These are phyloP conservation scores for Eupithecia subfuscata DNA, from an alignment of 2,888 invertebrate species.

Conservation along the genomic window DNA sequence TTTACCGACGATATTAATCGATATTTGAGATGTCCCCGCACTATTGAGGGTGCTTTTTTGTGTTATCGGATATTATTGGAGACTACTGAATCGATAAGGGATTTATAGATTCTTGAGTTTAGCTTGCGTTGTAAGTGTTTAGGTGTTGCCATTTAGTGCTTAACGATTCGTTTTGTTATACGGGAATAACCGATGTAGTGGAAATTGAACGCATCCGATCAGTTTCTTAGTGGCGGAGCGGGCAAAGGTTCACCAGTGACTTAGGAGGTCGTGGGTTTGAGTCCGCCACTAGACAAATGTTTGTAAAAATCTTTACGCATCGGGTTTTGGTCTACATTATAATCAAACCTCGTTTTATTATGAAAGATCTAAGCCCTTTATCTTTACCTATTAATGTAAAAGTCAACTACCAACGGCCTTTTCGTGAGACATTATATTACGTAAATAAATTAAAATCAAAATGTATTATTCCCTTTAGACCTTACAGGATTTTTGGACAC, in stretches of 20 bases:
- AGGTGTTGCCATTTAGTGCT: background rate
- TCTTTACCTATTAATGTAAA: background rate
- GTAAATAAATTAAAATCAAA: too few species aligned
- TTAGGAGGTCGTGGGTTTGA: background rate
- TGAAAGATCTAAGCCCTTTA: too few species aligned
- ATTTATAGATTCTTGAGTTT: slow-evolving; percentile 17
- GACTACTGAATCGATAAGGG: slow-evolving; percentile 33
- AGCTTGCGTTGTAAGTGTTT: background rate
- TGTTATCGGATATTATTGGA: slow-evolving; percentile 39
- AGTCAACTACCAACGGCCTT: too few species aligned
- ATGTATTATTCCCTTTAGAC: too few species aligned
- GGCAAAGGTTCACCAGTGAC: background rate
- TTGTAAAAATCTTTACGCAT: background rate
- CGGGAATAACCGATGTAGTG: background rate
- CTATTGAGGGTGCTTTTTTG: slow-evolving; percentile 47
- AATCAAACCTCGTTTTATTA: background rate
- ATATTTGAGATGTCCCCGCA: slow-evolving; percentile 62
- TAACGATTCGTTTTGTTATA: background rate
- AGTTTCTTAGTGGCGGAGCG: too few species aligned
- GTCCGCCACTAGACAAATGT: background rate
- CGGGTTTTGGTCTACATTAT: background rate
- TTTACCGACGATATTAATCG: slow-evolving; percentile 68
- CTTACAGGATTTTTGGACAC: too few species aligned
- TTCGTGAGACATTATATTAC: too few species aligned
- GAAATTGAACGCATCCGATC: background rate